Conservation (phyloP, 2,113 vertebrate genomes). For the Thermophis baileyi region DNA sequence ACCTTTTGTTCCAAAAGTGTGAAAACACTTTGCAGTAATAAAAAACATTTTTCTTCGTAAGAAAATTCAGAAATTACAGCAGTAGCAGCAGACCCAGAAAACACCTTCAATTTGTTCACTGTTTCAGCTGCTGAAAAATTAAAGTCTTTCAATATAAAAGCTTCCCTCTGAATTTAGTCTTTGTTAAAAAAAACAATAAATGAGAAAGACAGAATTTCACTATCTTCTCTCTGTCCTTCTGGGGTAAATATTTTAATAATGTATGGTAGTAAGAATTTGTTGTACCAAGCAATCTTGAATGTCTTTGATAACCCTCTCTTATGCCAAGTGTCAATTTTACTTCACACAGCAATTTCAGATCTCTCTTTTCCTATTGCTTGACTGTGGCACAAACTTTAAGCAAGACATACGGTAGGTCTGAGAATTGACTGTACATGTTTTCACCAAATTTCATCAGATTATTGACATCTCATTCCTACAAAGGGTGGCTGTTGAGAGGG, state of each 20-base stretch:
- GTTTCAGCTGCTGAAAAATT: slow-evolving; percentile 33
- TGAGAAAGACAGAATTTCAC: slow-evolving; percentile 23
- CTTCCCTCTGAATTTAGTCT: slow-evolving; percentile 16
- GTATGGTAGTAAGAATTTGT: background rate
- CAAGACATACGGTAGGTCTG: background rate
- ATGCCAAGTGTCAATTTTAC: slow-evolving; percentile 44
- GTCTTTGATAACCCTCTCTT: background rate
- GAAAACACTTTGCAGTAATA: background rate
- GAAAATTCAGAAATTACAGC: slow-evolving; percentile 35
- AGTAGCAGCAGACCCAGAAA: slow-evolving; percentile 29
- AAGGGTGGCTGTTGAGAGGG: too few relatives aligned
- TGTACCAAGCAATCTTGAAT: background rate
- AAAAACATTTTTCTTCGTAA: slow-evolving; percentile 27
- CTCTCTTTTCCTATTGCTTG: slow-evolving; percentile 27
- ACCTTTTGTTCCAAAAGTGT: background rate
- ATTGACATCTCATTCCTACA: too few relatives aligned
- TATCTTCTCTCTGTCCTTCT: slow-evolving; percentile 2
- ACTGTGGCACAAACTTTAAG: background rate
- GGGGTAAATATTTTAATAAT: background rate
- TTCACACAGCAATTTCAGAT: slow-evolving; percentile 36
- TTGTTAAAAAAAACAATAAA: background rate
- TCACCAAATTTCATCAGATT: too few relatives aligned
- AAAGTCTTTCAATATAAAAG: slow-evolving; percentile 13
- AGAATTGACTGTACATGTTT: too few relatives aligned
- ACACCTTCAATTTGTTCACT: slow-evolving; percentile 44